Conservation (phyloP, 2,113 vertebrate species). For the Crocuta crocuta region DNA sequence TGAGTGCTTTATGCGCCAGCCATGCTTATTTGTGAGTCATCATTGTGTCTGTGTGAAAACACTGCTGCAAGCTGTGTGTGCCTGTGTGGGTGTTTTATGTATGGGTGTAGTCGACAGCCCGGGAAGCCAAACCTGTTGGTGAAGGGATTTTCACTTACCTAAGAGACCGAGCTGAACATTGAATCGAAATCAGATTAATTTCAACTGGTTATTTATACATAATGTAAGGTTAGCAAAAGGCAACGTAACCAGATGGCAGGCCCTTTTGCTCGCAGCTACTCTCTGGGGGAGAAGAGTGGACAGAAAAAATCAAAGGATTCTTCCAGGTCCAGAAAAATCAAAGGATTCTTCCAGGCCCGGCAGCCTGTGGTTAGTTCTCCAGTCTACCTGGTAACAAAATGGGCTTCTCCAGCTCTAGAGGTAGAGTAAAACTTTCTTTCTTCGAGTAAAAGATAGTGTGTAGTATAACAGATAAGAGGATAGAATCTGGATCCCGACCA, state of each 20-base stretch:
- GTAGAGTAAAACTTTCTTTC: neutral
- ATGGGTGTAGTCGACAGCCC: conserved; percentile 68
- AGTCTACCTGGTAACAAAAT: neutral
- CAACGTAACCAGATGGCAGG: neutral
- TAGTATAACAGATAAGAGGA: neutral
- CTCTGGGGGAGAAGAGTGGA: neutral
- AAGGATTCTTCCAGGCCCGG: neutral
- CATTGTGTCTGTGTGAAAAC: conserved; percentile 74
- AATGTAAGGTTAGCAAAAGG: neutral
- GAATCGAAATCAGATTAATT: conserved; percentile 47
- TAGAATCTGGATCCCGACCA: neutral
- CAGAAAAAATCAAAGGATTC: neutral
- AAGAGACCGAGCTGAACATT: conserved; percentile 50
- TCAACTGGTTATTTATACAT: conserved; percentile 5
- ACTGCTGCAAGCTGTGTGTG: conserved; percentile 65
- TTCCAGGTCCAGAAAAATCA: neutral
- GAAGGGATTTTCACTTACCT: conserved; percentile 72
- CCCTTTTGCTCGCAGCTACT: neutral
- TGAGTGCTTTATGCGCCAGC: conserved; percentile 47
- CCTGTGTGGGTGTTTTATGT: conserved; percentile 75
- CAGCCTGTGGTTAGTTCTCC: neutral
- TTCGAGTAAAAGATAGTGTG: neutral
- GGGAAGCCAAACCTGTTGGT: conserved; percentile 76
- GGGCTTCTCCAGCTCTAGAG: neutral
- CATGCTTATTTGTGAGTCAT: conserved; percentile 74